A percentile compares a stretch with the other conserved stretches of the same genome.
Evolutionary conservation across 2,113 vertebrate genomes (phyloP).

Genomic region (Hemibagrus wyckioides): DNA sequence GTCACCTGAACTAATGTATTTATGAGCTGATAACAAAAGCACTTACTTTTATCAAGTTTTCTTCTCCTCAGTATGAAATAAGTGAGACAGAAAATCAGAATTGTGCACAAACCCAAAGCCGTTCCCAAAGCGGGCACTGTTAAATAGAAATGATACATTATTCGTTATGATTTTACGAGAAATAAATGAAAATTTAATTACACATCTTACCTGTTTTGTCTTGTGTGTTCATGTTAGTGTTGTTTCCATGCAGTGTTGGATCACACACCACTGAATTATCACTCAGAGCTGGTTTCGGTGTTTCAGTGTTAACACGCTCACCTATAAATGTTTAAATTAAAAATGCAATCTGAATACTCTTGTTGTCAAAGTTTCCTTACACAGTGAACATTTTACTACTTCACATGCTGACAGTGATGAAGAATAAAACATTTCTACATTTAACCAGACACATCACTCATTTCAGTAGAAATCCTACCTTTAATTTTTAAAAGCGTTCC

Average conservation of each 20-base stretch:
- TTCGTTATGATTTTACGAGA: no score
- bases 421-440: not conserved
- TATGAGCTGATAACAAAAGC: not conserved
- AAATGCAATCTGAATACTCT: not conserved
- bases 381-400: not conserved
- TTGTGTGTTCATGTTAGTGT: not conserved
- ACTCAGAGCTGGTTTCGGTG: not conserved
- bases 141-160: not conserved
- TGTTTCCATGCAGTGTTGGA: not conserved
- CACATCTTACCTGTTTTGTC: not conserved
- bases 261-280: not conserved
- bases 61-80: not conserved
- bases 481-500: not conserved
- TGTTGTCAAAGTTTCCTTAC: not conserved
- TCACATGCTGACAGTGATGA: not conserved
- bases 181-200: not conserved
- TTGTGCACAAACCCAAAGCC: not conserved
- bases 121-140: not conserved
- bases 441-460: not conserved
- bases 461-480: not conserved
- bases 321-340: not conserved
- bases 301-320: not conserved
- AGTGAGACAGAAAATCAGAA: not conserved
- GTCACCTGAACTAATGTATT: not conserved
- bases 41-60: not conserved